A percentile compares a stretch with the other conserved stretches of the same genome.
Conservation (phyloP, 2,113 vertebrate species). For the Drymodes brunneopygia region DNA sequence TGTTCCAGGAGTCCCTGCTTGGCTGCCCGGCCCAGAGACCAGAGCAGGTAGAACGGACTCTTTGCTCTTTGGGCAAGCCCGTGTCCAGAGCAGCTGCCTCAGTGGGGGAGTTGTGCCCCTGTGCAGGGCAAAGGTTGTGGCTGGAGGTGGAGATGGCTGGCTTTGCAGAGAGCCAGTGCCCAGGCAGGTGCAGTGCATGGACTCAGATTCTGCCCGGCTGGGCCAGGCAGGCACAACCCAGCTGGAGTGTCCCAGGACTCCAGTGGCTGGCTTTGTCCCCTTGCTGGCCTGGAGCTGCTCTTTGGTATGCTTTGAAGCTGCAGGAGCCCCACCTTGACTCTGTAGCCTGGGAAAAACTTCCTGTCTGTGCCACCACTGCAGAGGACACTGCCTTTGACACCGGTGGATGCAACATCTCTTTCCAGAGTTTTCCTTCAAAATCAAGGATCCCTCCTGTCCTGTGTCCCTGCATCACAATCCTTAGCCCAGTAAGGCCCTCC, state of each 20-base stretch:
- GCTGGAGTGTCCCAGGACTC: background rate
- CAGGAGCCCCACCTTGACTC: background rate
- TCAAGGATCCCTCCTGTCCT: background rate
- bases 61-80: background rate
- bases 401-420: background rate
- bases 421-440: background rate
- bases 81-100: background rate
- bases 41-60: background rate
- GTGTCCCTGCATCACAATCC: background rate
- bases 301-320: background rate
- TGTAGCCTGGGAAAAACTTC: background rate
- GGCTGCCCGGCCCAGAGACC: background rate
- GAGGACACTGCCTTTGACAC: background rate
- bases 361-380: background rate
- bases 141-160: background rate
- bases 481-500: background rate
- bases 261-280: background rate
- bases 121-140: background rate
- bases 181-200: fast-evolving
- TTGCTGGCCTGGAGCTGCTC: background rate
- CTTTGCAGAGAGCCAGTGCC: background rate
- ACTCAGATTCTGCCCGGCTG: background rate
- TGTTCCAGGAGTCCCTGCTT: background rate
- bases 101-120: no score
- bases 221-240: background rate